Base-by-base conservation (phyloP, 2,113 vertebrate genomes). In the Falco punctatus region DNA sequence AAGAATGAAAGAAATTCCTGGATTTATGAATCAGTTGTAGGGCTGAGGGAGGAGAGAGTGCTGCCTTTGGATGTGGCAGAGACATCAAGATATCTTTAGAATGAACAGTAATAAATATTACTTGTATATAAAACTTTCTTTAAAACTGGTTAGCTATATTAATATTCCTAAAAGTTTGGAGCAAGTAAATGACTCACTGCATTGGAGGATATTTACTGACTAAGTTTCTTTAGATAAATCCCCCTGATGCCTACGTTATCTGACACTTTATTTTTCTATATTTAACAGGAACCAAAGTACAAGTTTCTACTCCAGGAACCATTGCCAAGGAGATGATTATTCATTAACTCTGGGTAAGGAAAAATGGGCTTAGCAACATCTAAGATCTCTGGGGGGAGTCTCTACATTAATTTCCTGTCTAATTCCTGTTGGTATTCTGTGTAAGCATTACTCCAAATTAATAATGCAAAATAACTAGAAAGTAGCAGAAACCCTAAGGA, bases 251-350 rank as follows among this genome's bases (percentile, higher is more conserved):
- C 13, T 5, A 32, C 0, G 0, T 81, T 94, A 93, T 90, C 87
- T 95, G 91, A 72, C 72, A 59, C 79, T 74, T 86, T 80, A 71
- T 81, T 97, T 94, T 88, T 86, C 93, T 95, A 1, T 79, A 81
- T 95, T 95, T 86, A 90, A 81, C 64, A 67, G 81, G 66, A 96
- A 93, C 79, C 80, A 81, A 94, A 96, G 86, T 90, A 75, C 91
- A 82, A 79, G 62, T n/a, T 51, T 95, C 65, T 81, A 10, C 84
- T 94, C 48, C 33, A 80, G 87, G 71, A 94, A n/a, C 57, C 73
- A 96, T 46, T 95, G 95, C 95, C 96, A 97, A 81, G 75, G 86
- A 96, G 82, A 93, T 95, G 88, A 93, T 96, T 95, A 92, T 93
- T 97, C 94, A 97, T 97, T 96, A 97, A 96, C 81, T 95, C 58